A percentile compares a stretch with the other conserved stretches of the same genome.
Evolutionary conservation across 2,888 invertebrate species (phyloP).

Genomic region (Cabera pusaria): DNA sequence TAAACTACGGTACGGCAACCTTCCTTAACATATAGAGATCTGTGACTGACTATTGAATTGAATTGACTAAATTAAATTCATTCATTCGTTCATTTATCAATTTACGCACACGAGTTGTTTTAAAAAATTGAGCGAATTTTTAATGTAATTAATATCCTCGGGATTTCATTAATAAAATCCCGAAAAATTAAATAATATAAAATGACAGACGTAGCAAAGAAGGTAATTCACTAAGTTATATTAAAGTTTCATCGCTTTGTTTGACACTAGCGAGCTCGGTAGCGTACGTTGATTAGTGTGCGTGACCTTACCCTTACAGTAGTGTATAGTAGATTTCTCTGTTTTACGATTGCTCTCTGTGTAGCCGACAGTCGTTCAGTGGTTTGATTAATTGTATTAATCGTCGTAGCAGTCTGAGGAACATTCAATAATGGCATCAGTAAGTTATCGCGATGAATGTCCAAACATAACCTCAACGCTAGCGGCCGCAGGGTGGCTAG

Average conservation of each 20-base stretch:
- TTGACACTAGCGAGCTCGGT: slow-evolving; percentile 49
- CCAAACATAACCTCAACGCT: slow-evolving; percentile 58
- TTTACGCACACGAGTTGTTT: slow-evolving; percentile 45
- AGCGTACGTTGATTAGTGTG: slow-evolving; percentile 56
- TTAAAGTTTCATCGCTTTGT: slow-evolving; percentile 41
- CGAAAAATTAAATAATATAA: slow-evolving; percentile 38
- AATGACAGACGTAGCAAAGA: slow-evolving; percentile 76
- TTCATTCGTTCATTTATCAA: slow-evolving; percentile 31
- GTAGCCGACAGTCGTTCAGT: slow-evolving; percentile 18
- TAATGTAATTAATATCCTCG: slow-evolving; percentile 35
- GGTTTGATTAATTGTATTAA: slow-evolving; percentile 23
- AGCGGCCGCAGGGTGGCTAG: slow-evolving; percentile 42
- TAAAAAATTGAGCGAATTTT: slow-evolving; percentile 27
- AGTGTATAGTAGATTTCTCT: slow-evolving; percentile 29
- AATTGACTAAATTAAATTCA: too few species aligned
- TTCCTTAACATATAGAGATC: too few species aligned
- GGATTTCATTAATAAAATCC: slow-evolving; percentile 35
- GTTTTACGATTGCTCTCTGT: slow-evolving; percentile 21
- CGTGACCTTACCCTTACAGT: slow-evolving; percentile 57
- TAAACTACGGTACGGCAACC: too few species aligned
- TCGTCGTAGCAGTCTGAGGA: slow-evolving; percentile 23
- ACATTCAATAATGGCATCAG: slow-evolving; percentile 40
- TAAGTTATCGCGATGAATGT: slow-evolving; percentile 37
- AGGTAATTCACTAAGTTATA: slow-evolving; percentile 54
- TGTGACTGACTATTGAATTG: too few species aligned